These are phyloP conservation scores for Glaucomys volans DNA, from an alignment of 2,113 vertebrate genomes.

Conservation along the genomic window DNA sequence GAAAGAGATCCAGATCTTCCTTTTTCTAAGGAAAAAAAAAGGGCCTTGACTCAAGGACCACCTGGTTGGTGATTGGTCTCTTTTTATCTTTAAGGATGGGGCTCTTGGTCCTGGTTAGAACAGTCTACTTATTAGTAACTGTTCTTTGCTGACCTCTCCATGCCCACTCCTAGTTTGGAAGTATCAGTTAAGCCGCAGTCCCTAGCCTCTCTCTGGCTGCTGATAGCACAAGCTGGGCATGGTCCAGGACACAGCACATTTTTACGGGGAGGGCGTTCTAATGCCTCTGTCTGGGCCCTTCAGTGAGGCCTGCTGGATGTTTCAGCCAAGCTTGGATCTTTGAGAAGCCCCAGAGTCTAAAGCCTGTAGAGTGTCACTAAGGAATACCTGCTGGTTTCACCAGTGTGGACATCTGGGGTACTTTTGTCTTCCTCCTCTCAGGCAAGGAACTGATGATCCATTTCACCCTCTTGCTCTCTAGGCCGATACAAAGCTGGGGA, in stretches of 20 bases:
- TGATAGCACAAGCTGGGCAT: neutral
- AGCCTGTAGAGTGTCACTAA: neutral
- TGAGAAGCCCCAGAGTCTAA: neutral
- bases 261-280: neutral
- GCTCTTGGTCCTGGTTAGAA: neutral
- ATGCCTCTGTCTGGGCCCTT: neutral
- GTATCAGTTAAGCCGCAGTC: neutral
- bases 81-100: slow-evolving; percentile 22
- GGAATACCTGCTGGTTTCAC: neutral
- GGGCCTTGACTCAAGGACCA: neutral
- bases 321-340: neutral
- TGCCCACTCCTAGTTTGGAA: neutral
- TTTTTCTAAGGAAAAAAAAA: neutral
- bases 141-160: neutral
- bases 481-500: slow-evolving; percentile 93
- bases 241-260: neutral
- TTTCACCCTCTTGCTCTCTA: slow-evolving; percentile 74
- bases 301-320: neutral
- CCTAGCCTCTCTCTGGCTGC: neutral
- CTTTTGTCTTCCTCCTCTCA: neutral
- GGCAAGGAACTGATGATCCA: neutral
- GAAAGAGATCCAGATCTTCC: neutral
- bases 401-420: neutral
- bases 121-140: neutral
- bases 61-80: slow-evolving; percentile 9